Evolutionary conservation across 2,113 vertebrate species (phyloP), one percentile per base, ranked within the genome.

Genomic region (Xerus inauris): DNA sequence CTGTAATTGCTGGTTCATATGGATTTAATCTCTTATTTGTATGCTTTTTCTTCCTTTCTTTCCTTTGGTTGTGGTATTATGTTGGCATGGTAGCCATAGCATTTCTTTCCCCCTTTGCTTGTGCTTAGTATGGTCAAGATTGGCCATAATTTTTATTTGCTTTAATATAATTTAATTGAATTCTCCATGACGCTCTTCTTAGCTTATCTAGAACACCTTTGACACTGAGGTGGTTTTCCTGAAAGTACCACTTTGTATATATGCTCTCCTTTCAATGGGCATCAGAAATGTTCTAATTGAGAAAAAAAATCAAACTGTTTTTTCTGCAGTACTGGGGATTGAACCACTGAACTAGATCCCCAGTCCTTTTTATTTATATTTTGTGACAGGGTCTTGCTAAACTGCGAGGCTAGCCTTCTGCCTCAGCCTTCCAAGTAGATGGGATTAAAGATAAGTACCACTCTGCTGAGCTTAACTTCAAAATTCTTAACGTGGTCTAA

Each of bases 21-120:
- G 65, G 32, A 90, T 96, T 97, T 94, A 90, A 87, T 92, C 80
- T 91, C 84, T 88, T 95, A 12, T 85, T 89, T 95, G n/a, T 42
- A 82, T 90, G 14, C 8, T 87, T 11, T 81, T 94, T 95, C 45
- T 96, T 92, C 22, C 59, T n/a, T 69, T 88, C 51, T 57, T 69
- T 75, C 40, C 22, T 88, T 85, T 91, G 32, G 79, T 89, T 84
- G 42, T 87, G 35, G 57, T 89, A 14, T 32, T 87, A 80, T 89
- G 49, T 79, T 95, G 72, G 76, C 76, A 91, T 28, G 45, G 45
- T 59, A 90, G 54, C 35, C 57, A 80, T 30, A 51, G 14, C n/a
- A 71, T 91, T 75, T 95, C 49, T 96, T 94, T 83, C 26, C 45
- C 35, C 59, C 32, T 94, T 90, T 90, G 57, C 35, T 77, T 87